Conservation (phyloP, 2,797 vertebrate genomes). For the Brachyrhaphis roseni region DNA sequence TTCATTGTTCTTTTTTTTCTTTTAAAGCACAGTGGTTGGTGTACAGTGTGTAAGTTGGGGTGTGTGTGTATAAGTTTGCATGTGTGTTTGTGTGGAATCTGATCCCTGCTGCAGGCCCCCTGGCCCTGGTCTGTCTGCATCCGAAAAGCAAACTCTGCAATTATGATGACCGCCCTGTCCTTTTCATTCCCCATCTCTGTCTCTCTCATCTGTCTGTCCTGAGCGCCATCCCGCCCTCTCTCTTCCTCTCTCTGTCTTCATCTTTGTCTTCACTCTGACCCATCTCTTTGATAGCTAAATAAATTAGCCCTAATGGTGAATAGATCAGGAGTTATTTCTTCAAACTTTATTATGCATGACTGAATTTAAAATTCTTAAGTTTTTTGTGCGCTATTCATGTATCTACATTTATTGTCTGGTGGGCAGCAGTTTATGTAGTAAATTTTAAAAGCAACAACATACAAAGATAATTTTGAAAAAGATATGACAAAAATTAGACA, state of each 20-base stretch:
- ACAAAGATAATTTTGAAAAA: neutral
- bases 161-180: slow-evolving; percentile 81
- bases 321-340: neutral
- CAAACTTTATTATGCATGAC: slow-evolving; percentile 9
- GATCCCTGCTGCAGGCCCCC: slow-evolving; percentile 74
- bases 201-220: slow-evolving; percentile 39
- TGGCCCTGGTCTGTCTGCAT: slow-evolving; percentile 79
- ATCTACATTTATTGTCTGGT: neutral
- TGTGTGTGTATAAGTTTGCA: slow-evolving; percentile 54
- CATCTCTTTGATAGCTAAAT: slow-evolving; percentile 30
- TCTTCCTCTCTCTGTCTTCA: slow-evolving; percentile 22
- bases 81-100: slow-evolving; percentile 72
- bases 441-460: neutral
- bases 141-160: slow-evolving; percentile 82
- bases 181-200: slow-evolving; percentile 77
- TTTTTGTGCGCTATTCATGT: neutral
- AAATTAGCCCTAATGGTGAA: neutral
- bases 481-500: no score
- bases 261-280: slow-evolving; percentile 35
- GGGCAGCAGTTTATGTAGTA: neutral
- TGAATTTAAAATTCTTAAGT: neutral
- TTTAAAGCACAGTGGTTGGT: slow-evolving; percentile 26
- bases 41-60: slow-evolving; percentile 33
- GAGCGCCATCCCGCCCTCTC: slow-evolving; percentile 5
- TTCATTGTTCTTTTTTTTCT: slow-evolving; percentile 22